Conservation (phyloP, 2,113 vertebrate genomes). For the Nicator chloris region DNA sequence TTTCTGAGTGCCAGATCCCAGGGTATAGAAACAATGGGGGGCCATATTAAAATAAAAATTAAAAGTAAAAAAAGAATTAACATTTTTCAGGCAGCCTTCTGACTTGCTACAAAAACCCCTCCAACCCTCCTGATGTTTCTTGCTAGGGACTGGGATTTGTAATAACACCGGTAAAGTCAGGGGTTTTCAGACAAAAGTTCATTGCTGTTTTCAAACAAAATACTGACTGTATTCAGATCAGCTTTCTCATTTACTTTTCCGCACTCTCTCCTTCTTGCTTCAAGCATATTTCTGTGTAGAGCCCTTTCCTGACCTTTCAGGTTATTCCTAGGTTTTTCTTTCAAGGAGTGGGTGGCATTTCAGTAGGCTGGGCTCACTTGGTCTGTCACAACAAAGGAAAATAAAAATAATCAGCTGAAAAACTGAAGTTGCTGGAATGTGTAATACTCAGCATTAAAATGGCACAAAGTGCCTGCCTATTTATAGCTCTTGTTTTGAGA, state of each 20-base stretch:
- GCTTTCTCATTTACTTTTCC: not conserved
- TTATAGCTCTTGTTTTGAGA: constrained; percentile 40
- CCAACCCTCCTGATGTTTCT: not conserved
- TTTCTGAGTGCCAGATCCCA: not conserved
- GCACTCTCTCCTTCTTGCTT: not conserved
- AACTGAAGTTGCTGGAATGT: constrained; percentile 14
- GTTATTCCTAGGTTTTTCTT: not conserved
- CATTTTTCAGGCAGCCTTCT: not conserved
- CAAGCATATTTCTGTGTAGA: not conserved
- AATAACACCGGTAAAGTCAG: not conserved
- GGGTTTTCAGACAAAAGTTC: not conserved
- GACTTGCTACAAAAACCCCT: not conserved
- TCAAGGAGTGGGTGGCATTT: not conserved
- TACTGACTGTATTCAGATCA: not conserved
- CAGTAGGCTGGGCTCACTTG: not conserved
- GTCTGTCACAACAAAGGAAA: constrained; percentile 11
- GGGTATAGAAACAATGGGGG: not conserved
- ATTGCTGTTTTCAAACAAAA: not conserved
- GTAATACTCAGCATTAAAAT: constrained; percentile 31
- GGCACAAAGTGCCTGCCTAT: constrained; percentile 3
- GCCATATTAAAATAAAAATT: not conserved
- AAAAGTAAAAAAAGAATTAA: not conserved
- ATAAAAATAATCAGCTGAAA: constrained; percentile 35
- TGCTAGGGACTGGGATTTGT: not conserved
- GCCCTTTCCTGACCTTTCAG: not conserved